A percentile compares a stretch with the other conserved stretches of the same genome.
Conservation (phyloP, 2,113 vertebrate species). For the Hemicordylus capensis region DNA sequence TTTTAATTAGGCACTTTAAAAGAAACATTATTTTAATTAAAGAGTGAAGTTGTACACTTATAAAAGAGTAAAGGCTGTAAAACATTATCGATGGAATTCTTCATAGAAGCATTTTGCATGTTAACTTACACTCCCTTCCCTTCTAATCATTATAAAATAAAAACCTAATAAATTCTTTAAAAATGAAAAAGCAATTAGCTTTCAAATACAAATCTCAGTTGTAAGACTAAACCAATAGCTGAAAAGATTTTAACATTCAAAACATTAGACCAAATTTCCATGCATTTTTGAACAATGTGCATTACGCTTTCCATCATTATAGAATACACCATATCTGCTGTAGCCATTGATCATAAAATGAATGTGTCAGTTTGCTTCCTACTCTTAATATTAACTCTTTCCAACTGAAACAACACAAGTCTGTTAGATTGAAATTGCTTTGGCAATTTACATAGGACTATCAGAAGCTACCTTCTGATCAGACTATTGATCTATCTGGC, state of each 20-base stretch:
- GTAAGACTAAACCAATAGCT: neutral
- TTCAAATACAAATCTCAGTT: neutral
- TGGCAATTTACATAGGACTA: no score
- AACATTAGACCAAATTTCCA: neutral
- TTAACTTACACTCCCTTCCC: neutral
- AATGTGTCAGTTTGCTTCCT: no score
- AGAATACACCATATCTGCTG: neutral
- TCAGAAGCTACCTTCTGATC: no score
- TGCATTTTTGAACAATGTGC: neutral
- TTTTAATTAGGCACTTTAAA: constrained; percentile 26
- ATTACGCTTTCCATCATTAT: neutral
- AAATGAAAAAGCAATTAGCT: neutral
- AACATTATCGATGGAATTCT: neutral
- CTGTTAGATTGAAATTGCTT: no score
- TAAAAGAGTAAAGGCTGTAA: neutral
- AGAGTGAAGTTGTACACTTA: neutral
- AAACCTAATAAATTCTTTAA: neutral
- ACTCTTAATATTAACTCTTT: no score
- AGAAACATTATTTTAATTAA: constrained; percentile 19
- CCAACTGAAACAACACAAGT: no score
- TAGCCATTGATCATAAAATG: no score
- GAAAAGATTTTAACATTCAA: neutral
- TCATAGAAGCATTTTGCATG: neutral
- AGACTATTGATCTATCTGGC: no score
- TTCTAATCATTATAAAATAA: neutral